Evolutionary conservation across 2,888 invertebrate genomes (phyloP).

Genomic region (Falcaria lacertinaria): DNA sequence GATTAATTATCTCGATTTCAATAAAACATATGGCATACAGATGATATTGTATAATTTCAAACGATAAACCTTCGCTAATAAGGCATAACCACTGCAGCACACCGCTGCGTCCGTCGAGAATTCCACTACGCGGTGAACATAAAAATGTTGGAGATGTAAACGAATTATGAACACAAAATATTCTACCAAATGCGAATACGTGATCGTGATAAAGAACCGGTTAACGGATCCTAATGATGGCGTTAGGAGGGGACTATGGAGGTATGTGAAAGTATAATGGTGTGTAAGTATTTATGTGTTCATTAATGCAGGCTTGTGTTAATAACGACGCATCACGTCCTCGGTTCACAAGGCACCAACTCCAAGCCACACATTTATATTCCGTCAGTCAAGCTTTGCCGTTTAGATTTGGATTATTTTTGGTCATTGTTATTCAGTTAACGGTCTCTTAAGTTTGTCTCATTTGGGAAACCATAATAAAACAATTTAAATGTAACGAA

Average conservation of each 20-base stretch:
- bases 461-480: slow-evolving; percentile 66
- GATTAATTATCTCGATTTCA: slow-evolving; percentile 76
- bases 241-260: slow-evolving; percentile 18
- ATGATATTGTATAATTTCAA: slow-evolving; percentile 73
- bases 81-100: slow-evolving; percentile 59
- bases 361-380: slow-evolving; percentile 66
- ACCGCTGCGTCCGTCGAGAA: slow-evolving; percentile 47
- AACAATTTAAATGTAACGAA: slow-evolving; percentile 43
- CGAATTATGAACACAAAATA: slow-evolving; percentile 50
- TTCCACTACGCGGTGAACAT: slow-evolving; percentile 48
- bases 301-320: slow-evolving; percentile 71
- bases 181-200: slow-evolving; percentile 45
- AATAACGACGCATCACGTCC: slow-evolving; percentile 75
- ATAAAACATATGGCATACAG: slow-evolving; percentile 72
- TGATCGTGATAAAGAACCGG: slow-evolving; percentile 25
- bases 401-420: slow-evolving; percentile 78
- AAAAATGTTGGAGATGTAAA: slow-evolving; percentile 52
- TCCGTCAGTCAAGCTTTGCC: slow-evolving; percentile 62
- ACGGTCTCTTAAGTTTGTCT: slow-evolving; percentile 57
- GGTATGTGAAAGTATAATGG: slow-evolving; percentile 50
- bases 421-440: slow-evolving; percentile 70
- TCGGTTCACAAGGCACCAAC: slow-evolving; percentile 73
- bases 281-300: slow-evolving; percentile 61
- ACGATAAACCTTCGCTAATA: slow-evolving; percentile 66
- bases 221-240: slow-evolving; percentile 29